Conservation (phyloP, 2,797 vertebrate species). For the Chanos chanos region DNA sequence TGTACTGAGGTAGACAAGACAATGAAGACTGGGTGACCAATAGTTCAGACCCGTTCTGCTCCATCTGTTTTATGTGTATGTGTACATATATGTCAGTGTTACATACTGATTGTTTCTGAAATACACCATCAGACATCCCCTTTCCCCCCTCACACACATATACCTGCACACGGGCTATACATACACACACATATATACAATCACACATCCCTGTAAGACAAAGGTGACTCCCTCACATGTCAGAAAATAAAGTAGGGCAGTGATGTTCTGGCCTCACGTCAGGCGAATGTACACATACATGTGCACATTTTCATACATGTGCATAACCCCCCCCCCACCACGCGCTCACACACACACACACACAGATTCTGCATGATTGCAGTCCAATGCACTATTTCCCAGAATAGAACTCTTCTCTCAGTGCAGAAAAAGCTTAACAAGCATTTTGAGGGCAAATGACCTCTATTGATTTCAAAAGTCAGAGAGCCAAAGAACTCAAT, state of each 20-base stretch:
- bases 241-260: too few relatives aligned
- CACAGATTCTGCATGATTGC: conserved; percentile 4
- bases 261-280: not conserved
- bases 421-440: conserved; percentile 2
- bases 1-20: not conserved
- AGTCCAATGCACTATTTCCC: conserved; percentile 1
- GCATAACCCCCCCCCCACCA: not conserved
- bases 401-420: conserved; percentile 16
- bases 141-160: too few relatives aligned
- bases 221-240: too few relatives aligned
- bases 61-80: too few relatives aligned
- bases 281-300: not conserved
- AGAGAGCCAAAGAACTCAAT: conserved; percentile 4
- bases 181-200: too few relatives aligned
- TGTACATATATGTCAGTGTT: too few relatives aligned
- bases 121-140: too few relatives aligned
- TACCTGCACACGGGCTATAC: too few relatives aligned
- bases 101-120: too few relatives aligned
- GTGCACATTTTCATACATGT: not conserved
- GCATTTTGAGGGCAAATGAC: conserved; percentile 15
- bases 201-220: too few relatives aligned
- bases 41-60: too few relatives aligned
- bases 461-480: conserved; percentile 27
- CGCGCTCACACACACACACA: not conserved
- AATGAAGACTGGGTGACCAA: not conserved